Conservation (phyloP, 2,113 vertebrate genomes). For the Collichthys lucidus region DNA sequence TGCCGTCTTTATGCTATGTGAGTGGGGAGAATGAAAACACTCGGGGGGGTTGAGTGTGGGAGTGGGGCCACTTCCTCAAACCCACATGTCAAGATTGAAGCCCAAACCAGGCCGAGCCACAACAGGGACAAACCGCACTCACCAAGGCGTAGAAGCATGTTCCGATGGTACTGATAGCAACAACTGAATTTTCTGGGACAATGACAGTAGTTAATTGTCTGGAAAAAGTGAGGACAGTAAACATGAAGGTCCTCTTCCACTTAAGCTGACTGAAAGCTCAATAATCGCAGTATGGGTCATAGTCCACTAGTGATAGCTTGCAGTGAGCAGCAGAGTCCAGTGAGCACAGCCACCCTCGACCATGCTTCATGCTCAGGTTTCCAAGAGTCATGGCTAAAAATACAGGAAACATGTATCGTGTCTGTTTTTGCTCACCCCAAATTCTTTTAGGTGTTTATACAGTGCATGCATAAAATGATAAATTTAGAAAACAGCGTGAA, state of each 20-base stretch:
- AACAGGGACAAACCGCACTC: slow-evolving; percentile 31
- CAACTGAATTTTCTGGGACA: slow-evolving; percentile 18
- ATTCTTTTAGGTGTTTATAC: slow-evolving; percentile 50
- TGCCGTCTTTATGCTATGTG: slow-evolving; percentile 69
- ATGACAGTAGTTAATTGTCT: slow-evolving; percentile 9
- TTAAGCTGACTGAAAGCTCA: background rate
- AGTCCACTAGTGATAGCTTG: background rate
- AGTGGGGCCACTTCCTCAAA: slow-evolving; percentile 57
- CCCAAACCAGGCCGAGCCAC: slow-evolving; percentile 37
- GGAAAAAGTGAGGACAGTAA: background rate
- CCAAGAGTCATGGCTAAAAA: slow-evolving; percentile 80
- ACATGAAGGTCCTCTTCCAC: background rate
- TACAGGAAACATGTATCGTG: slow-evolving; percentile 75
- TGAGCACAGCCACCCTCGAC: slow-evolving; percentile 39
- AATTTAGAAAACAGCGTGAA: slow-evolving; percentile 17
- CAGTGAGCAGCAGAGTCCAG: slow-evolving; percentile 22
- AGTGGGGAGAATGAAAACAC: slow-evolving; percentile 74
- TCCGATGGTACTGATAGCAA: slow-evolving; percentile 43
- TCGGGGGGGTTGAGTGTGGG: slow-evolving; percentile 50
- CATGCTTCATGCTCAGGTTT: slow-evolving; percentile 66
- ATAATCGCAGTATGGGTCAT: background rate
- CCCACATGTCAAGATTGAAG: slow-evolving; percentile 63
- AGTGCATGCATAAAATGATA: background rate
- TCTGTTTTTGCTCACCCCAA: slow-evolving; percentile 55
- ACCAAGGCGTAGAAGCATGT: background rate